Conservation (phyloP, 2,113 vertebrate genomes). For the Psephotus haematonotus region DNA sequence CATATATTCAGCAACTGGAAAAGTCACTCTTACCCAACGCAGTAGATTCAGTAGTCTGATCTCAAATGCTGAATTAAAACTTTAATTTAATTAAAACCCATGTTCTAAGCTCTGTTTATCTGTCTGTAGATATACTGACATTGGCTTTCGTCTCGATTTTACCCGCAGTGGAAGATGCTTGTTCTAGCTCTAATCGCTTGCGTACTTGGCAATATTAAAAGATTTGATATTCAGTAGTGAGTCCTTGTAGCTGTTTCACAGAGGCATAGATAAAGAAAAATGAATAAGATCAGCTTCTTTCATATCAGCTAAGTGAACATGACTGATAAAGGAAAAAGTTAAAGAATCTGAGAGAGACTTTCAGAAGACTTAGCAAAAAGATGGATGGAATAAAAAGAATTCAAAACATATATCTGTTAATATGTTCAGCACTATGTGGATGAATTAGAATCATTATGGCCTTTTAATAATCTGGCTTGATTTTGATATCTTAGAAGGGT, state of each 20-base stretch:
- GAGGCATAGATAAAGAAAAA: background rate
- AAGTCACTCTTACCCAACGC: background rate
- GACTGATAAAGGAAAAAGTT: background rate
- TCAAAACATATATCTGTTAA: background rate
- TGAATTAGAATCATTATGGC: background rate
- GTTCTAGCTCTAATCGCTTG: background rate
- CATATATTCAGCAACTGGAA: background rate
- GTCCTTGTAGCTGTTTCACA: background rate
- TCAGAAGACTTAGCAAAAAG: background rate
- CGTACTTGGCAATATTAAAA: background rate
- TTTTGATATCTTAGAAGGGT: background rate
- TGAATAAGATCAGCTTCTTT: background rate
- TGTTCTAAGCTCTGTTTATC: background rate
- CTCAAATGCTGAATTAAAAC: background rate
- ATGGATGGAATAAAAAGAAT: background rate
- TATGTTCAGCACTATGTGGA: background rate
- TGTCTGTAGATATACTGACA: background rate
- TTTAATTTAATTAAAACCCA: background rate
- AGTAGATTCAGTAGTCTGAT: background rate
- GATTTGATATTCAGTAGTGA: background rate
- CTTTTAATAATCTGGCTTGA: background rate
- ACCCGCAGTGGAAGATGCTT: background rate
- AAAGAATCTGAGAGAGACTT: background rate
- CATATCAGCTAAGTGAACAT: background rate
- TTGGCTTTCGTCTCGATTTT: background rate